Percentiles rank a stretch among this genome's conserved stretches.
Evolutionary conservation across 2,113 vertebrate genomes (phyloP).

Genomic region (Diadophis punctatus): DNA sequence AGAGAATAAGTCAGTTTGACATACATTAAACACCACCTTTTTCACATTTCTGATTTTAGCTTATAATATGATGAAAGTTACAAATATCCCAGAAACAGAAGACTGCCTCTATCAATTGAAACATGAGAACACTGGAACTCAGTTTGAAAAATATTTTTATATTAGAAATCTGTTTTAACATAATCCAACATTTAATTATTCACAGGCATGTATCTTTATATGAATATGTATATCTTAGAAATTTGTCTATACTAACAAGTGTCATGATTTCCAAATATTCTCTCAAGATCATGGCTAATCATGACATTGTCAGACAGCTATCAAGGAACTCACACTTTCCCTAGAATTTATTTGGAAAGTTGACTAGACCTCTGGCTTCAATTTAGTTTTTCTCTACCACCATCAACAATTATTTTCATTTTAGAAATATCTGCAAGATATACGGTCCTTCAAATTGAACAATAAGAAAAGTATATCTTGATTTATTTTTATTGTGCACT

Average conservation of each 20-base stretch:
- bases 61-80: background rate
- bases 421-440: slow-evolving; percentile 39
- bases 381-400: background rate
- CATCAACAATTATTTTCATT: slow-evolving; percentile 20
- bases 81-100: background rate
- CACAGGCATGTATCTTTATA: background rate
- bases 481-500: slow-evolving; percentile 27
- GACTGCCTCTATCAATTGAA: background rate
- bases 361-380: background rate
- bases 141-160: background rate
- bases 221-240: background rate
- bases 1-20: background rate
- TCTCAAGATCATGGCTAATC: background rate
- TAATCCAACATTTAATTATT: background rate
- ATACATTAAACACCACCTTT: background rate
- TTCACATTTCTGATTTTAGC: background rate
- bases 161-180: background rate
- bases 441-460: slow-evolving; percentile 57
- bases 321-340: background rate
- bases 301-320: background rate
- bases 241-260: background rate
- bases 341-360: background rate
- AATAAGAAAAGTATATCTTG: slow-evolving; percentile 48
- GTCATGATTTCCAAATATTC: background rate
- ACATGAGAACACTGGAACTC: background rate